Percentiles rank a stretch among this genome's conserved stretches.
phyloP scores from a whole-genome alignment of 2,797 vertebrate genomes.

The Coccyzus lansbergi region DNA sequence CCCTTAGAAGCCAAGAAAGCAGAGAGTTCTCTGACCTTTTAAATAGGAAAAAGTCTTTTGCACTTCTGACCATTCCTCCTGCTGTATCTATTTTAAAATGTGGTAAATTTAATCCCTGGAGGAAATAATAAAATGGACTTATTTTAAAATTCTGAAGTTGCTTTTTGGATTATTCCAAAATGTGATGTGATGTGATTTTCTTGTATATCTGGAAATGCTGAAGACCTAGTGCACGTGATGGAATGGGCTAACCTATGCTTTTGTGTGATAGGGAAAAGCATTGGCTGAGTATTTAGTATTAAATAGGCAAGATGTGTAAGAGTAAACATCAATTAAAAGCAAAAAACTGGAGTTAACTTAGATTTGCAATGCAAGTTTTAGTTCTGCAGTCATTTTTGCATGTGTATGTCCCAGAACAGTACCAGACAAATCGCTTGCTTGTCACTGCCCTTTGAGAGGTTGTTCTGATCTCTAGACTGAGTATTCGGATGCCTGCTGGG shows the following conservation, averaged over 20 bases:
- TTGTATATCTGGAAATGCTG: not conserved
- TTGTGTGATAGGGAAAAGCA: not conserved
- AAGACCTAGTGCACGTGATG: not conserved
- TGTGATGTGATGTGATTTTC: not conserved
- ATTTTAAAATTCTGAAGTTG: not conserved
- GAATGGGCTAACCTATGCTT: not conserved
- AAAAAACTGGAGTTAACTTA: not conserved
- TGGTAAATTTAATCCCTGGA: not conserved
- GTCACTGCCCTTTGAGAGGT: not conserved
- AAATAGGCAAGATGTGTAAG: not conserved
- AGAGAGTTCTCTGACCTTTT: not conserved
- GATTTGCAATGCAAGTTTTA: not conserved
- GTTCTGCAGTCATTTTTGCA: not conserved
- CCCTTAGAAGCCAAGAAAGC: not conserved
- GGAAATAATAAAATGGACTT: not conserved
- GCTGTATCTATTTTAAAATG: not conserved
- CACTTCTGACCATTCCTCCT: not conserved
- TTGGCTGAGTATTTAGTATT: not conserved
- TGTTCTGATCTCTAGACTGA: not conserved
- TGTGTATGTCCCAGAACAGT: not conserved
- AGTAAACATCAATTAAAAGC: not conserved
- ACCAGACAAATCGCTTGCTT: not conserved
- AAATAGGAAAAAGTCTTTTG: not conserved
- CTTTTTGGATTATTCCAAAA: not conserved
- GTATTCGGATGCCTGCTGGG: not conserved